Conservation (phyloP, 2,113 vertebrate species). For the Ifrita kowaldi region DNA sequence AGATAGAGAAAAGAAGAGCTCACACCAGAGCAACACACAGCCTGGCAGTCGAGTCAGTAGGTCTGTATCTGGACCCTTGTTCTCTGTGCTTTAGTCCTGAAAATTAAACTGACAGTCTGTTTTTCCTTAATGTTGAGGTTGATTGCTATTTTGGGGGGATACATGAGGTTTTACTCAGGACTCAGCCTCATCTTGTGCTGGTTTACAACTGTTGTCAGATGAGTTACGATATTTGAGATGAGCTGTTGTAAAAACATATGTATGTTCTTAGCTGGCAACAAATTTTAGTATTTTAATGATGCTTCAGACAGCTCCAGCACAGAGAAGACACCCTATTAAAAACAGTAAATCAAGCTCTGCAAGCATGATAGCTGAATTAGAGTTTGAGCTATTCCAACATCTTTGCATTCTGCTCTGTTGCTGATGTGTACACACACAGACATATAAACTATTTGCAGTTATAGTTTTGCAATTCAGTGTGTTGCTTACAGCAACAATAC, state of each 20-base stretch:
- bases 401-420: slow-evolving; percentile 54
- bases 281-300: slow-evolving; percentile 38
- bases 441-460: slow-evolving; percentile 44
- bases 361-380: slow-evolving; percentile 44
- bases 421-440: not conserved
- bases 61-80: not conserved
- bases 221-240: not conserved
- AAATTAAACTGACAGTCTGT: not conserved
- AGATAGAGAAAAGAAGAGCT: not conserved
- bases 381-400: slow-evolving; percentile 58
- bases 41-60: not conserved
- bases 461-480: slow-evolving; percentile 62
- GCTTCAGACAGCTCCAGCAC: slow-evolving; percentile 9
- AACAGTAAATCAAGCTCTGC: slow-evolving; percentile 72
- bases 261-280: slow-evolving; percentile 32
- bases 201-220: not conserved
- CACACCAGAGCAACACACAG: not conserved
- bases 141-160: not conserved
- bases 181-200: not conserved
- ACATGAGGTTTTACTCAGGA: not conserved
- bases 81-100: not conserved
- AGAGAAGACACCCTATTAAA: slow-evolving; percentile 69
- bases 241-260: not conserved
- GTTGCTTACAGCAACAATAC: slow-evolving; percentile 43
- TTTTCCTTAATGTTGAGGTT: not conserved